phyloP scores from a whole-genome alignment of 1,140 invertebrate species.

The Ganaspis sp. region DNA sequence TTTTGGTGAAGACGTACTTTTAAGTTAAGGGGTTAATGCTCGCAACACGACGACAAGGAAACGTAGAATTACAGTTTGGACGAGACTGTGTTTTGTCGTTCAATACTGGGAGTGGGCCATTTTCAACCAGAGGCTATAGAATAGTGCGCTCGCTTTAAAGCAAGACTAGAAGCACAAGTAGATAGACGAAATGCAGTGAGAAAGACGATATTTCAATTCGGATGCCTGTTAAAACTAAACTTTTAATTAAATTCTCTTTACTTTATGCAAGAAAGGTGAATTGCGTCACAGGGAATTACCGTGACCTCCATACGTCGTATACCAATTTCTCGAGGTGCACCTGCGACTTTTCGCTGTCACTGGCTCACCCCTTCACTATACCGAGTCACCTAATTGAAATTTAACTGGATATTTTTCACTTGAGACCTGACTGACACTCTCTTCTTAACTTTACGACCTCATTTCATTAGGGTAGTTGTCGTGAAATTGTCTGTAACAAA shows the following conservation, averaged over 20 bases:
- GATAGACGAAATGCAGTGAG: not conserved
- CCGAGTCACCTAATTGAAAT: not conserved
- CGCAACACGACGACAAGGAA: not conserved
- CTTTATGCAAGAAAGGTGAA: not conserved
- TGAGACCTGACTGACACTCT: not conserved
- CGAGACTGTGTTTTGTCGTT: slow-evolving; percentile 18
- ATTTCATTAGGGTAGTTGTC: too few species aligned
- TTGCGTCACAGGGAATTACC: not conserved
- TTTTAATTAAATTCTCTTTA: not conserved
- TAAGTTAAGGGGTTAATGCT: not conserved
- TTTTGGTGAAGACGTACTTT: not conserved
- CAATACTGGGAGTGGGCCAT: not conserved
- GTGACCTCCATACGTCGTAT: not conserved
- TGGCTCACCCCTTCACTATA: not conserved
- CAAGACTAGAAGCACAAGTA: not conserved
- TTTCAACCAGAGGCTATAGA: not conserved
- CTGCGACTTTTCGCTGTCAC: not conserved
- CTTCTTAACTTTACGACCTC: not conserved
- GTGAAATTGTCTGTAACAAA: not conserved
- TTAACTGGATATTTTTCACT: slow-evolving; percentile 9
- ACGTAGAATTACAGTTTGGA: not conserved
- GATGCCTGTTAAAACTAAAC: not conserved
- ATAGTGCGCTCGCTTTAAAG: not conserved
- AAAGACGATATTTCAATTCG: slow-evolving; percentile 21
- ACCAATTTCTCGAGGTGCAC: not conserved